Percentiles rank a stretch among this genome's conserved stretches.
These are phyloP conservation scores for Heliocidaris erythrogramma DNA, from an alignment of 35 echinoderm and acorn worm genomes.

Conservation along the genomic window DNA sequence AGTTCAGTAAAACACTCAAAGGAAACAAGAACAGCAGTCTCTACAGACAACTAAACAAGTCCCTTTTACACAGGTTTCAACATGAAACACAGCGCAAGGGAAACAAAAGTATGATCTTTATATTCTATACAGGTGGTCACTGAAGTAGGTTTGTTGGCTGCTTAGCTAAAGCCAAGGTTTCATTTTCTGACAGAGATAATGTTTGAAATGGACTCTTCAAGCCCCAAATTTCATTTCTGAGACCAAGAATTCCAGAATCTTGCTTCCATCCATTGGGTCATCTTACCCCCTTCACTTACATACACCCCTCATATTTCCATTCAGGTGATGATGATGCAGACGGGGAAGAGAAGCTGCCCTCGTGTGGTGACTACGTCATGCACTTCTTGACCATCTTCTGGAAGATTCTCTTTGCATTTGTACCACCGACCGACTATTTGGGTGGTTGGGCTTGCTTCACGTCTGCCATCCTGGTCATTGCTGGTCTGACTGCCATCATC, in stretches of 20 bases:
- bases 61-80: no score
- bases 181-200: no score
- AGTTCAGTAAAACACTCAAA: no score
- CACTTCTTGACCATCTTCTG: constrained; percentile 99
- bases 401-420: constrained; percentile 97
- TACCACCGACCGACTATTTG: constrained; percentile 90
- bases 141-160: no score
- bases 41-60: no score
- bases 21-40: no score
- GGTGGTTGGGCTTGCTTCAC: constrained; percentile 94
- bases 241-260: not conserved
- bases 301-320: not conserved
- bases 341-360: constrained; percentile 93
- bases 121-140: no score
- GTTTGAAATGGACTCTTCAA: no score
- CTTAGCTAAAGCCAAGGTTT: no score
- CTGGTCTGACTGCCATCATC: constrained; percentile 83
- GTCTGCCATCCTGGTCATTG: constrained; percentile 88
- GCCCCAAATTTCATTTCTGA: not conserved
- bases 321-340: constrained; percentile 89
- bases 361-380: constrained; percentile 96
- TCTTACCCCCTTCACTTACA: not conserved
- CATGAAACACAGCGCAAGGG: no score
- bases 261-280: not conserved
- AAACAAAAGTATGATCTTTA: no score